phyloP scores from a whole-genome alignment of 2,888 invertebrate species.

The Myopa tessellatipennis region DNA sequence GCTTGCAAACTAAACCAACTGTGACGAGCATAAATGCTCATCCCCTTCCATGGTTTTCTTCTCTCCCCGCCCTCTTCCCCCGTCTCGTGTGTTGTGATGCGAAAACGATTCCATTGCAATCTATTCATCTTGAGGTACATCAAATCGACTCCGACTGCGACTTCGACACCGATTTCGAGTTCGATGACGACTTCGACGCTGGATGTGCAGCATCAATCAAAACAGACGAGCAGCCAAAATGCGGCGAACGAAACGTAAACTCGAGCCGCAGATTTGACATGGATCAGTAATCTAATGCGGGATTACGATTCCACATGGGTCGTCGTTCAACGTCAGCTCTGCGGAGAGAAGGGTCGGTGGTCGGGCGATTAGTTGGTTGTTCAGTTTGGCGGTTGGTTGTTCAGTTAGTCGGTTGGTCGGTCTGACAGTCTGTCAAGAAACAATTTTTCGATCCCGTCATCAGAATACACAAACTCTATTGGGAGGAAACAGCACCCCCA shows the following conservation, averaged over 20 bases:
- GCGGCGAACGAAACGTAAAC: slow-evolving; percentile 45
- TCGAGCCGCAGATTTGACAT: slow-evolving; percentile 68
- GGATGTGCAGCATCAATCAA: slow-evolving; percentile 57
- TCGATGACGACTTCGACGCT: slow-evolving; percentile 33
- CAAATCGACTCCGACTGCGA: slow-evolving; percentile 45
- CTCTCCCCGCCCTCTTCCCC: not conserved
- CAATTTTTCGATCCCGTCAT: not conserved
- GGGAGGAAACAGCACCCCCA: not conserved
- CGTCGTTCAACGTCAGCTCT: slow-evolving; percentile 35
- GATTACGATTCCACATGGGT: slow-evolving; percentile 67
- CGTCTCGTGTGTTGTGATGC: slow-evolving; percentile 51
- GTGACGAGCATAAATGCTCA: slow-evolving; percentile 4
- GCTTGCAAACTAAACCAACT: slow-evolving; percentile 12
- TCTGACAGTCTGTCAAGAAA: slow-evolving; percentile 9
- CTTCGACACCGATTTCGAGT: not conserved
- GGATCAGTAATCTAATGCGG: slow-evolving; percentile 69
- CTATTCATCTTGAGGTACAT: slow-evolving; percentile 45
- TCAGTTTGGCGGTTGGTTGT: slow-evolving; percentile 12
- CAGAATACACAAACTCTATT: not conserved
- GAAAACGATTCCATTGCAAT: slow-evolving; percentile 58
- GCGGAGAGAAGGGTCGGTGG: no score
- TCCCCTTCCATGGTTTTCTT: not conserved
- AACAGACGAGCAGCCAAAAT: slow-evolving; percentile 51
- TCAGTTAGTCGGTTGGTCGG: slow-evolving; percentile 10
- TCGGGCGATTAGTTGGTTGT: slow-evolving; percentile 13